A percentile compares a stretch with the other conserved stretches of the same genome.
Evolutionary conservation across 2,113 vertebrate species (phyloP).

Genomic region (Tympanuchus pallidicinctus): DNA sequence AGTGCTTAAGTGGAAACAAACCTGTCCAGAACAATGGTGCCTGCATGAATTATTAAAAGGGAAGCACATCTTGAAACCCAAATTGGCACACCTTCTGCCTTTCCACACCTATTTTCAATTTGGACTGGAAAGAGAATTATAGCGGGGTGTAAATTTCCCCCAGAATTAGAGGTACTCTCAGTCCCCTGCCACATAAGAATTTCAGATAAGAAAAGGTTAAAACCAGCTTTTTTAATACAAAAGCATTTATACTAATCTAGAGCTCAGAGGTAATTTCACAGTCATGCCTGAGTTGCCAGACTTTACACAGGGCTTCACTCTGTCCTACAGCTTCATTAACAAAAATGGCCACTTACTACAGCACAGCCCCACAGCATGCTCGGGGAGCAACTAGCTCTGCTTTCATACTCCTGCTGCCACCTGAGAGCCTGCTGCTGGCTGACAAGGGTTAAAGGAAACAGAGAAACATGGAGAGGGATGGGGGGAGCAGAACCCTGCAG

Average conservation of each 20-base stretch:
- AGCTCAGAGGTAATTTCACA: not conserved
- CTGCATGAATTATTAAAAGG: conserved; percentile 32
- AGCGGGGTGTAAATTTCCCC: not conserved
- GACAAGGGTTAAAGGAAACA: not conserved
- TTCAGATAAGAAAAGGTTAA: conserved; percentile 23
- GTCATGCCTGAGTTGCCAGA: not conserved
- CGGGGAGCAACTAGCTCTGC: not conserved
- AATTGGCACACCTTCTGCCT: not conserved
- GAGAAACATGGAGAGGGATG: not conserved
- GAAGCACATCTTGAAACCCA: not conserved
- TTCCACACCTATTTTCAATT: not conserved
- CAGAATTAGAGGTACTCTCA: not conserved
- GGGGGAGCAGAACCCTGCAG: not conserved
- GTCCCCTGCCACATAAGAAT: not conserved
- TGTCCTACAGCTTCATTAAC: not conserved
- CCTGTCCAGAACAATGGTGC: not conserved
- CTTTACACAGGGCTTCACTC: not conserved
- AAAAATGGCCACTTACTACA: not conserved
- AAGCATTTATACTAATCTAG: not conserved
- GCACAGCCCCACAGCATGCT: not conserved
- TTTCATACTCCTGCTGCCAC: not conserved
- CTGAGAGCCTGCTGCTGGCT: accelerated
- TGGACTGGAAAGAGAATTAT: not conserved
- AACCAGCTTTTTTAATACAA: not conserved
- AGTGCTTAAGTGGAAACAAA: conserved; percentile 42